Base-by-base conservation (phyloP, 2,113 vertebrate genomes). In the Campylomormyrus numenius region DNA sequence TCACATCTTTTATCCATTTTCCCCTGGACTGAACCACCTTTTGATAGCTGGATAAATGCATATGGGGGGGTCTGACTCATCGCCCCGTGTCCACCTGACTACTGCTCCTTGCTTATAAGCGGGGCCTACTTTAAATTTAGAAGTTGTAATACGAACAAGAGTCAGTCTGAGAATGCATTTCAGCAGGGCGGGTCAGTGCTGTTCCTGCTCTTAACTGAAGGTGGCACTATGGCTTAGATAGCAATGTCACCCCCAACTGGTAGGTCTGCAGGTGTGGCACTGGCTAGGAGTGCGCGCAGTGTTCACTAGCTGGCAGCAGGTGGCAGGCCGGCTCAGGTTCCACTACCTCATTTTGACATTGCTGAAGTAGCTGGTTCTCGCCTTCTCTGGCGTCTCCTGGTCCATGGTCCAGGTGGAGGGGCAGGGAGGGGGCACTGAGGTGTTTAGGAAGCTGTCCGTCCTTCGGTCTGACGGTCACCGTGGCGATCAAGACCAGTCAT, bases 271-370 rank as follows among this genome's bases (percentile, higher is more conserved):
- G 8, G 24, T 66, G n/a, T 31, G 62, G 62, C 1, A 24, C 56
- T 8, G n/a, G 27, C 62, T 70, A 11, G n/a, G 62, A 70, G 3
- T 11, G 10, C 2, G 8, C 0, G n/a, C 62, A 70, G 62, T 70
- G 62, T 70, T 27, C 85, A 17, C 46, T 87, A 15, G n/a, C 85
- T n/a, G 62, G 10, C 62, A 31, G n/a, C 9, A 88, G 88, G 58
- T n/a, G 62, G 88, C 39, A 66, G 46, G n/a, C 24, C 2, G 13
- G 35, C 53, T 31, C 35, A 53, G 62, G 42, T 70, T 27, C 62
- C 53, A 93, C 94, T 91, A 96, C 96, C 96, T 96, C 92, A 91
- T 94, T 92, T 96, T 96, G 90, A 95, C 95, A 45, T 95, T 95
- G 91, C 95, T 94, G 91, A 96, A 96, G 94, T 96, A 96, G 92